Conservation (phyloP, 2,888 invertebrate species). For the Deilephila elpenor region DNA sequence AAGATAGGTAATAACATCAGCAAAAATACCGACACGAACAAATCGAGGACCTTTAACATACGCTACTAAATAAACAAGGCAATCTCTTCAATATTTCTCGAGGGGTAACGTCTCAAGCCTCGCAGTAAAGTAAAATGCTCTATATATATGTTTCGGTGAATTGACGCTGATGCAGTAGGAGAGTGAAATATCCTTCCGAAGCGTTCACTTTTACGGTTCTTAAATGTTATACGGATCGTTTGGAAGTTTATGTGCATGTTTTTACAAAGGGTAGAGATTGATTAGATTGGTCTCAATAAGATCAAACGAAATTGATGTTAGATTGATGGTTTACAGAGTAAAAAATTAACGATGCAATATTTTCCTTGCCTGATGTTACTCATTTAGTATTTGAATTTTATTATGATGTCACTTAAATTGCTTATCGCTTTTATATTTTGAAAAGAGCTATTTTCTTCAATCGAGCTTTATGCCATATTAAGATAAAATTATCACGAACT, state of each 20-base stretch:
- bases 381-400: too few relatives aligned
- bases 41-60: too few relatives aligned
- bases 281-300: conserved; percentile 8
- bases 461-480: too few relatives aligned
- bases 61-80: neutral
- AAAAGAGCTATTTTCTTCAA: too few relatives aligned
- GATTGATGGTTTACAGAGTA: conserved; percentile 2
- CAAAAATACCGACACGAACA: too few relatives aligned
- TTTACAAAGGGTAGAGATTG: neutral
- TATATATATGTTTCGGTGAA: neutral
- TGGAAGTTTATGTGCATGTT: neutral
- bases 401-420: too few relatives aligned
- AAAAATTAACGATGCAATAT: neutral
- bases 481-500: too few relatives aligned
- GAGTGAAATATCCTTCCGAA: neutral
- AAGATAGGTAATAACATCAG: too few relatives aligned
- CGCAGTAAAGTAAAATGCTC: conserved; percentile 2
- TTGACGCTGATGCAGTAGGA: conserved; percentile 6
- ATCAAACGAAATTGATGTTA: neutral
- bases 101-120: neutral
- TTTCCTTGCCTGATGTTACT: too few relatives aligned
- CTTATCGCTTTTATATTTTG: too few relatives aligned
- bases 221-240: conserved; percentile 14
- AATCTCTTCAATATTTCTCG: neutral
- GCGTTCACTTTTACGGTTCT: neutral